These are phyloP conservation scores for Anoplolepis gracilipes DNA, from an alignment of 1,140 invertebrate species.

Conservation along the genomic window DNA sequence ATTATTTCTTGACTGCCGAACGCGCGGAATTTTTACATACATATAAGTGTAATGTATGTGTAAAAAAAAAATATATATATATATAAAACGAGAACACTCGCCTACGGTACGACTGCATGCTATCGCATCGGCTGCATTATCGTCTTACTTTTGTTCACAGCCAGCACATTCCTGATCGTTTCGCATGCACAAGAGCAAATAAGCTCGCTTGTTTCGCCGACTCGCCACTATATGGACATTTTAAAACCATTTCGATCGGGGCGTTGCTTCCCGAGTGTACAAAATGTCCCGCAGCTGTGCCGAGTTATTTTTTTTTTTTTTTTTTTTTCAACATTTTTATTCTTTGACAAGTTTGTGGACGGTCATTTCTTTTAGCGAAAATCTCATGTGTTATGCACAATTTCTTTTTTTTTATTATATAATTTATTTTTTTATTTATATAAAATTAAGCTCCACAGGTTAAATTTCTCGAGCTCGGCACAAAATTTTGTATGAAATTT, in stretches of 20 bases:
- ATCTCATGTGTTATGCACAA: not conserved
- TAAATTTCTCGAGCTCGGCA: no score
- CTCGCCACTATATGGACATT: constrained; percentile 40
- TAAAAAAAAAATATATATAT: constrained; percentile 19
- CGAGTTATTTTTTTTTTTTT: not conserved
- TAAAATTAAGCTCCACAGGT: no score
- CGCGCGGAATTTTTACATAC: constrained; percentile 37
- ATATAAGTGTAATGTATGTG: constrained; percentile 30
- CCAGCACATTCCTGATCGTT: constrained; percentile 65
- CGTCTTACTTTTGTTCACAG: constrained; percentile 64
- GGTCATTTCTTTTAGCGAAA: not conserved
- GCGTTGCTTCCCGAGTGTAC: not conserved
- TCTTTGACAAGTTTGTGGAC: not conserved
- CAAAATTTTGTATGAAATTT: no score
- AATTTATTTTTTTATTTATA: not conserved
- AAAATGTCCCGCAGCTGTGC: constrained; percentile 3
- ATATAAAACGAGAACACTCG: constrained; percentile 56
- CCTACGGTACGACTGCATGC: constrained; percentile 58
- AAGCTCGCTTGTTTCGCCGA: constrained; percentile 58
- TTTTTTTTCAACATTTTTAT: not conserved
- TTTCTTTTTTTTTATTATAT: not conserved
- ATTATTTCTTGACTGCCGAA: constrained; percentile 24
- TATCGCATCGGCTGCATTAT: constrained; percentile 62
- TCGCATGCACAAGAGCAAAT: constrained; percentile 63
- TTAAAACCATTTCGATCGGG: constrained; percentile 28